phyloP scores from a whole-genome alignment of 2,888 invertebrate species.

The Eupithecia vulgata region DNA sequence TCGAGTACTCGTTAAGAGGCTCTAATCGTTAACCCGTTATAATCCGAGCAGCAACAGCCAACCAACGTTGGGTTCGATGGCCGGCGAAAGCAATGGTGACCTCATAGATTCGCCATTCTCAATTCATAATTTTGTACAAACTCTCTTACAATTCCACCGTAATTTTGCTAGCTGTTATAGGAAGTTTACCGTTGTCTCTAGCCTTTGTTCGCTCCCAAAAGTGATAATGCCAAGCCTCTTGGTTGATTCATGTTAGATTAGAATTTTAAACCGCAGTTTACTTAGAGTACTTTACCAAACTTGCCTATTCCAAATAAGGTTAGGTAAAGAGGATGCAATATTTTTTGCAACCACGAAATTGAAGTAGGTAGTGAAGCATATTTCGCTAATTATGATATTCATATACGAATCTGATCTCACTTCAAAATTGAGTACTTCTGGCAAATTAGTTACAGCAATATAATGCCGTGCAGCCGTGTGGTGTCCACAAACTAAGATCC shows the following conservation, averaged over 20 bases:
- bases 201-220: conserved; percentile 31
- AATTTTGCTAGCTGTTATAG: conserved; percentile 49
- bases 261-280: conserved; percentile 24
- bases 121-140: conserved; percentile 75
- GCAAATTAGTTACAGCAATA: conserved; percentile 11
- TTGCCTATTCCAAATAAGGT: not conserved
- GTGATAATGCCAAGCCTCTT: conserved; percentile 20
- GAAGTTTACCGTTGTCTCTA: conserved; percentile 46
- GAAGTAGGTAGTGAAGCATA: not conserved
- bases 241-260: conserved; percentile 23
- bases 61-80: conserved; percentile 72
- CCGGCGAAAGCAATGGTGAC: conserved; percentile 77
- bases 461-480: no score
- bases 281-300: not conserved
- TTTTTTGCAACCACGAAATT: not conserved
- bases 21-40: conserved; percentile 69
- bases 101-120: conserved; percentile 76
- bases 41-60: conserved; percentile 66
- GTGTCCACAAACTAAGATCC: no score
- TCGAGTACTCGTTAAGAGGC: conserved; percentile 57
- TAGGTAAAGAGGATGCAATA: not conserved
- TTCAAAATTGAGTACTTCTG: not conserved
- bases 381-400: not conserved
- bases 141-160: conserved; percentile 58
- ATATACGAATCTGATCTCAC: conserved; percentile 1